Evolutionary conservation across 2,888 invertebrate genomes (phyloP).

Genomic region (Melanostoma scalare): DNA sequence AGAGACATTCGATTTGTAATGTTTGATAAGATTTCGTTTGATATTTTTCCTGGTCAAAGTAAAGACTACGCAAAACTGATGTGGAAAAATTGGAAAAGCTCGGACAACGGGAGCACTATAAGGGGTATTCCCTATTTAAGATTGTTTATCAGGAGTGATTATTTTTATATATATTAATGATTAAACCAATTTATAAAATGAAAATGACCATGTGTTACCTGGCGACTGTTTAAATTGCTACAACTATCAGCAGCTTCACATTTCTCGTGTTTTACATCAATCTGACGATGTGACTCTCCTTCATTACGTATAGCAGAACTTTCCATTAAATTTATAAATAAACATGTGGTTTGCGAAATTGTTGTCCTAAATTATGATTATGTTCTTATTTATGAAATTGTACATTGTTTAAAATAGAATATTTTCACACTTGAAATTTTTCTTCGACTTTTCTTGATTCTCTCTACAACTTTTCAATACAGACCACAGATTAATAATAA

Average conservation of each 20-base stretch:
- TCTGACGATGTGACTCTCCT: slow-evolving; percentile 49
- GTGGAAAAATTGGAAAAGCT: too few relatives aligned
- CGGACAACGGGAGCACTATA: too few relatives aligned
- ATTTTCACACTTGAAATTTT: slow-evolving; percentile 15
- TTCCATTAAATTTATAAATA: slow-evolving; percentile 75
- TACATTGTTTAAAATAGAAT: slow-evolving; percentile 21
- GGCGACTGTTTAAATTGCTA: slow-evolving; percentile 73
- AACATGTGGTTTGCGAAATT: slow-evolving; percentile 41
- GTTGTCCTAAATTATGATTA: slow-evolving; percentile 16
- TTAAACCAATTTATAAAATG: background rate
- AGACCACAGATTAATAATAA: slow-evolving; percentile 54
- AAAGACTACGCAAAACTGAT: too few relatives aligned
- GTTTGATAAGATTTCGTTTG: too few relatives aligned
- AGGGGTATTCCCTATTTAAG: too few relatives aligned
- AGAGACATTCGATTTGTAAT: too few relatives aligned
- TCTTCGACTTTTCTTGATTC: slow-evolving; percentile 18
- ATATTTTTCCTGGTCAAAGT: too few relatives aligned
- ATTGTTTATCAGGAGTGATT: too few relatives aligned
- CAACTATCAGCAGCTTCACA: slow-evolving; percentile 77
- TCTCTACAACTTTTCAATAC: slow-evolving; percentile 45
- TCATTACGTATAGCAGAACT: slow-evolving; percentile 74
- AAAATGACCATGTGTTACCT: slow-evolving; percentile 59
- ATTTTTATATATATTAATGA: background rate
- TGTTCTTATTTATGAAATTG: background rate
- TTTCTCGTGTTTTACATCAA: slow-evolving; percentile 57